Evolutionary conservation across 2,113 vertebrate genomes (phyloP).

Genomic region (Drymodes brunneopygia): DNA sequence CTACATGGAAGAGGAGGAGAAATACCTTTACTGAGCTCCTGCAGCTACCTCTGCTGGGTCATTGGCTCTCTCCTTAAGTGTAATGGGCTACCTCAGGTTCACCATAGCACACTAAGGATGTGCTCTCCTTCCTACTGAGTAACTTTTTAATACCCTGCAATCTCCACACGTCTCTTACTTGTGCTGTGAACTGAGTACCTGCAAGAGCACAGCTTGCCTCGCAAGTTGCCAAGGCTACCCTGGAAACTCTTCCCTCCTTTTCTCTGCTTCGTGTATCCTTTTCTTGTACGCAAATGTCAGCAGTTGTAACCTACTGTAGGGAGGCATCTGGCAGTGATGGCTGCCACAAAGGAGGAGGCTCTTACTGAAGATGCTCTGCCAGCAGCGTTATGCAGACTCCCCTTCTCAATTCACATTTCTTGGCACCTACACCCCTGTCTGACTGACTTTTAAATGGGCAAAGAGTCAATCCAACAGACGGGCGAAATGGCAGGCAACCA

Average conservation of each 20-base stretch:
- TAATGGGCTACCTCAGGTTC: not conserved
- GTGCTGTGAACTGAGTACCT: not conserved
- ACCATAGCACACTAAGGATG: fast-evolving
- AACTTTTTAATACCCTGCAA: not conserved
- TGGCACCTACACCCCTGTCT: slow-evolving; percentile 45
- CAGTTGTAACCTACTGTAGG: slow-evolving; percentile 29
- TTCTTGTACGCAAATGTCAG: slow-evolving; percentile 34
- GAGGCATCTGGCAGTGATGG: slow-evolving; percentile 49
- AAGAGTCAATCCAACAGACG: slow-evolving; percentile 58
- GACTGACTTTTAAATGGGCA: slow-evolving; percentile 53
- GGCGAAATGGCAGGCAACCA: slow-evolving; percentile 47
- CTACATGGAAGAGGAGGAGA: not conserved
- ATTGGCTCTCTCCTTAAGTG: not conserved
- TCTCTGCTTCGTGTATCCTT: not conserved
- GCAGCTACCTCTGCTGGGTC: not conserved
- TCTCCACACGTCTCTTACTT: fast-evolving
- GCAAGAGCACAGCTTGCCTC: slow-evolving; percentile 39
- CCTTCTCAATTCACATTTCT: slow-evolving; percentile 50
- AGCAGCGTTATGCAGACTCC: slow-evolving; percentile 17
- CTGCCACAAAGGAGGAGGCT: slow-evolving; percentile 42
- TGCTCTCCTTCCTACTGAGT: not conserved
- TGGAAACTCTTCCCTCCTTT: not conserved
- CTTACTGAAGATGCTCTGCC: slow-evolving; percentile 23
- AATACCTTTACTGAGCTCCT: not conserved
- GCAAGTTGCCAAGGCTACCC: slow-evolving; percentile 25